Evolutionary conservation across 2,888 invertebrate species (phyloP).

Genomic region (Cetonia aurata): DNA sequence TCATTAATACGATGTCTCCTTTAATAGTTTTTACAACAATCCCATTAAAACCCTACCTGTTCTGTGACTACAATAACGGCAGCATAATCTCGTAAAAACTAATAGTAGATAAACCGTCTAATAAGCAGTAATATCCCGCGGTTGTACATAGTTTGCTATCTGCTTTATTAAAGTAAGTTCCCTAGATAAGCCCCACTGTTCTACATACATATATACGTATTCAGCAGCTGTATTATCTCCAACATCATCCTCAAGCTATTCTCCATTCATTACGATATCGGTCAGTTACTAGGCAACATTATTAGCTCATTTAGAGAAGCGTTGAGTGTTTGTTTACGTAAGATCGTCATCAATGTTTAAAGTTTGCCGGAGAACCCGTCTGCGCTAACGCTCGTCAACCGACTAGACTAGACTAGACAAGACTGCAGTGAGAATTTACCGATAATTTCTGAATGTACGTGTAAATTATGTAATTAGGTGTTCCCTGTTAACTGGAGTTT

Average conservation of each 20-base stretch:
- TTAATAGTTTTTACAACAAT: too few species aligned
- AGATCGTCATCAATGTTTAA: constrained; percentile 14
- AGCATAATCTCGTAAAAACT: too few species aligned
- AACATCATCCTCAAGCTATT: background rate
- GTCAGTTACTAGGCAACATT: constrained; percentile 24
- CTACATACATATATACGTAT: too few species aligned
- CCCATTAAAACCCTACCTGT: too few species aligned
- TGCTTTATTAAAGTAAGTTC: too few species aligned
- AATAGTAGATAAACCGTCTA: too few species aligned
- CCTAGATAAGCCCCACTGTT: too few species aligned
- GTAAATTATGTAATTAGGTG: constrained; percentile 36
- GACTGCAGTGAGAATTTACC: constrained; percentile 5
- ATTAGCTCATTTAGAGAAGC: constrained; percentile 21
- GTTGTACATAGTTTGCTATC: too few species aligned
- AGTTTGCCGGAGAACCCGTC: constrained; percentile 4
- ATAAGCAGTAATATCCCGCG: too few species aligned
- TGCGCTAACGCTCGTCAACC: background rate
- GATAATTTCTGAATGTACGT: constrained; percentile 20
- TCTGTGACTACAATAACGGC: too few species aligned
- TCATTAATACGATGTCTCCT: too few species aligned
- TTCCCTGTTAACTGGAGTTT: constrained; percentile 11
- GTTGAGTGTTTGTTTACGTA: constrained; percentile 1
- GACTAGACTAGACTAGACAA: background rate
- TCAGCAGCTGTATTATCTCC: background rate
- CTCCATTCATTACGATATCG: constrained; percentile 7